phyloP scores from a whole-genome alignment of 2,113 vertebrate genomes.

The Urocolius indicus region DNA sequence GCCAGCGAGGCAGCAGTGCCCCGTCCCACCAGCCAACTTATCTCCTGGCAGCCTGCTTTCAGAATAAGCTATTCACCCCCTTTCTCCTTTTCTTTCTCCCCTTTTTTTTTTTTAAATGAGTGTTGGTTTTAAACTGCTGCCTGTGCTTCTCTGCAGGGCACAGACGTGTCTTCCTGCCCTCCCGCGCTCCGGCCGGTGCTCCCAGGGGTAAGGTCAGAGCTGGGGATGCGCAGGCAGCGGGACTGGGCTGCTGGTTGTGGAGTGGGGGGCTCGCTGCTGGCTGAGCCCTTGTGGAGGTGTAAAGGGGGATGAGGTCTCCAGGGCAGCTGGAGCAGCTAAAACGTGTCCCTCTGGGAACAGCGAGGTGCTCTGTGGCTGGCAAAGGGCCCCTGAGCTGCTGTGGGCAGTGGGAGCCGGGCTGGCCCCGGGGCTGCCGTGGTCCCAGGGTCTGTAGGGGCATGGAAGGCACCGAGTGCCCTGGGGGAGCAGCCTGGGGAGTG shows the following conservation, averaged over 20 bases:
- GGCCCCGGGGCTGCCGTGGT: not conserved
- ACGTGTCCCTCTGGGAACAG: not conserved
- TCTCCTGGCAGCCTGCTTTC: not conserved
- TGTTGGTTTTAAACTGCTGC: conserved; percentile 17
- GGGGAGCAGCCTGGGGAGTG: not conserved
- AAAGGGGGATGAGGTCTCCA: not conserved
- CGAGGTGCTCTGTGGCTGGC: not conserved
- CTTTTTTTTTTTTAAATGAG: not conserved
- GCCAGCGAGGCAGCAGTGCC: not conserved
- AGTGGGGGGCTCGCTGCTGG: not conserved
- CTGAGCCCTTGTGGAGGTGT: not conserved
- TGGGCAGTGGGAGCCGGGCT: not conserved
- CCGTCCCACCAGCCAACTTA: not conserved
- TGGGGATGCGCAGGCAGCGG: not conserved
- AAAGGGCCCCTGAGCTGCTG: not conserved
- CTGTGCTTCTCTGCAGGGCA: conserved; percentile 42
- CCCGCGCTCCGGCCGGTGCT: not conserved
- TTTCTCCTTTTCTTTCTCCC: no score
- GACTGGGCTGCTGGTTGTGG: not conserved
- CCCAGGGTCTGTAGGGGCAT: not conserved
- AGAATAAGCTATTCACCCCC: conserved; percentile 40
- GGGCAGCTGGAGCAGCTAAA: not conserved
- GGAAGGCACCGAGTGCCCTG: rapidly evolving
- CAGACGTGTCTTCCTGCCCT: conserved; percentile 35
- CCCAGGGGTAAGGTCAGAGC: conserved; percentile 1